Percentiles rank a stretch among this genome's conserved stretches.
phyloP scores from a whole-genome alignment of 2,797 vertebrate genomes.

The Pogonophryne albipinna region DNA sequence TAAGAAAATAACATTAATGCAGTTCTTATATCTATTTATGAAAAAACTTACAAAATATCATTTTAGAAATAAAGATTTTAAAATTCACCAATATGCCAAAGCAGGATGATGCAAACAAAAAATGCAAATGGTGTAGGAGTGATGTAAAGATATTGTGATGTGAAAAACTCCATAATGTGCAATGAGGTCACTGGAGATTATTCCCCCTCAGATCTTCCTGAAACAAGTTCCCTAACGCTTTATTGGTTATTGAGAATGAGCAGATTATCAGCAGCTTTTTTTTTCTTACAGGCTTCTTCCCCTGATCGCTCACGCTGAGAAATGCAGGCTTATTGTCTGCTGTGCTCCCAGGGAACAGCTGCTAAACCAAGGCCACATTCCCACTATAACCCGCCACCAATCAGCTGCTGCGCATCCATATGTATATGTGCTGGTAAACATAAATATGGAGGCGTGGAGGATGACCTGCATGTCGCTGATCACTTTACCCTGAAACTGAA shows the following conservation, averaged over 20 bases:
- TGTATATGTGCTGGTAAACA: slow-evolving; percentile 55
- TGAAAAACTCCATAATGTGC: background rate
- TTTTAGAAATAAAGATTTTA: background rate
- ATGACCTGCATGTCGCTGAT: slow-evolving; percentile 39
- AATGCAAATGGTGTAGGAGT: background rate
- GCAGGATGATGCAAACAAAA: background rate
- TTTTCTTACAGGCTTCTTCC: slow-evolving; percentile 63
- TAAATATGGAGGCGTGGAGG: slow-evolving; percentile 28
- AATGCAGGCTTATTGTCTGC: slow-evolving; percentile 86
- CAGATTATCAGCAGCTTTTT: slow-evolving; percentile 55
- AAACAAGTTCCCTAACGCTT: slow-evolving; percentile 51
- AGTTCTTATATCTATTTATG: no score
- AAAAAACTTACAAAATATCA: background rate
- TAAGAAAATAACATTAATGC: no score
- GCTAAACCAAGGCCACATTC: slow-evolving; percentile 82
- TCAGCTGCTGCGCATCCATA: slow-evolving; percentile 83
- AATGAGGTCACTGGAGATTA: slow-evolving; percentile 15
- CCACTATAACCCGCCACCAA: slow-evolving; percentile 72
- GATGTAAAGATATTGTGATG: background rate
- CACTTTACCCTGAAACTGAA: slow-evolving; percentile 23
- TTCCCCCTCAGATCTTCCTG: slow-evolving; percentile 37
- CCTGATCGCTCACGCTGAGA: slow-evolving; percentile 83
- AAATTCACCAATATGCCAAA: background rate
- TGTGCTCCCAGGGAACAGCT: slow-evolving; percentile 88
- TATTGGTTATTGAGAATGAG: slow-evolving; percentile 48